Percentiles rank a stretch among this genome's conserved stretches.
These are phyloP conservation scores for Pongo pygmaeus DNA, from an alignment of 2,113 vertebrate genomes.

Conservation along the genomic window DNA sequence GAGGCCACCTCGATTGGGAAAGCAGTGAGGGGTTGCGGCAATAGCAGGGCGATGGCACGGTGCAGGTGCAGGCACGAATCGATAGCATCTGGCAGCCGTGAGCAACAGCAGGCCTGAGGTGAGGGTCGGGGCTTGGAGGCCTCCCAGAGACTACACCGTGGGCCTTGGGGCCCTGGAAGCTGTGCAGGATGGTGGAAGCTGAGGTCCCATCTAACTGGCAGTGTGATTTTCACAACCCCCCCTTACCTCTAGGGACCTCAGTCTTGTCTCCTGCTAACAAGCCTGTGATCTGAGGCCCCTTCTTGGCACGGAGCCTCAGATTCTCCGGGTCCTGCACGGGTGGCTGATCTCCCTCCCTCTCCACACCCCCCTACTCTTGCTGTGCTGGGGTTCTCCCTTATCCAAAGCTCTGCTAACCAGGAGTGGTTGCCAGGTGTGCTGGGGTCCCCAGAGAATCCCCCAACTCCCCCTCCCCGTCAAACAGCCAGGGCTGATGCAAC, in stretches of 20 bases:
- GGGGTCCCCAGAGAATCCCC: conserved; percentile 54
- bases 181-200: background rate
- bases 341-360: background rate
- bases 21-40: background rate
- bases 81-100: background rate
- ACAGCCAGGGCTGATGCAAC: conserved; percentile 74
- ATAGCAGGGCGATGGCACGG: background rate
- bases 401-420: background rate
- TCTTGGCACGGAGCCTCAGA: background rate
- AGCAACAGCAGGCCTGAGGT: background rate
- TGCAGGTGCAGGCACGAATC: background rate
- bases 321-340: background rate
- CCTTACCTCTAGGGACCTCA: background rate
- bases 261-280: background rate
- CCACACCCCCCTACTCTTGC: no score
- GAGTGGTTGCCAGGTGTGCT: conserved; percentile 25
- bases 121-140: background rate
- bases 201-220: background rate
- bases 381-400: background rate
- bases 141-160: background rate
- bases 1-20: background rate
- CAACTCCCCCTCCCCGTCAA: conserved; percentile 6
- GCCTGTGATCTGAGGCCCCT: background rate
- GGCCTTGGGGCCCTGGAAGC: background rate
- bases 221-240: background rate